Base-by-base conservation (phyloP, 2,113 vertebrate species). In the Phyllopteryx taeniolatus region DNA sequence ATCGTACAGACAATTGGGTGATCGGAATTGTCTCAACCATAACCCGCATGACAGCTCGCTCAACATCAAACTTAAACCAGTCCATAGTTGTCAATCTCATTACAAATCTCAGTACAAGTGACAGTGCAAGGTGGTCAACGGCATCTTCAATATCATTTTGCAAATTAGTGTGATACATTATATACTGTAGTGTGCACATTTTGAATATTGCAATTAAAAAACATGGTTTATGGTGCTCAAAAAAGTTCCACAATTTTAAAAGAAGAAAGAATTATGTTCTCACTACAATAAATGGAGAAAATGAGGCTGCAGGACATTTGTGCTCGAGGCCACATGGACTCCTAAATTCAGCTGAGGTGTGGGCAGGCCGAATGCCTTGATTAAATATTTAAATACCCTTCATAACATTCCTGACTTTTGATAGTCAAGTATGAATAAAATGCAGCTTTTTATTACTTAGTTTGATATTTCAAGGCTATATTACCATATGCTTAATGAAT, bases 311-410 rank as follows among this genome's bases (percentile, higher is more conserved):
- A 78, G 66, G 42, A 79, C 20, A 73, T 31, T 71, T 80, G 83
- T 91, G 90, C 90, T 90, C 72, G 9, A 84, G 27, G 78, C 72
- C 64, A 57, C 60, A 61, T 42, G 22, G 76, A 72, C 77, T 83
- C 67, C 67, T 71, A 43, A 79, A 51, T 76, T 75, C 27, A 0
- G 79, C 73, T 84, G 83, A 71, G 83, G 85, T 81, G 72, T 86
- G 88, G 83, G 84, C 85, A 44, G 82, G 79, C 70, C 85, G 71
- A 83, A 81, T 86, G 84, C 86, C 82, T 83, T 56, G 14, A 84
- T 90, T 90, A 78, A 90, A 84, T 83, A 71, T 49, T 74, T 63
- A 72, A 67, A 66, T 78, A 5, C 72, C 59, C 80, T 74, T 70
- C 20, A 61, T 70, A 39, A 67, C 11, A 15, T 47, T 75, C 13